These are phyloP conservation scores for Stichopus horrens DNA, from an alignment of 53 echinoderm and acorn worm species.

Conservation along the genomic window DNA sequence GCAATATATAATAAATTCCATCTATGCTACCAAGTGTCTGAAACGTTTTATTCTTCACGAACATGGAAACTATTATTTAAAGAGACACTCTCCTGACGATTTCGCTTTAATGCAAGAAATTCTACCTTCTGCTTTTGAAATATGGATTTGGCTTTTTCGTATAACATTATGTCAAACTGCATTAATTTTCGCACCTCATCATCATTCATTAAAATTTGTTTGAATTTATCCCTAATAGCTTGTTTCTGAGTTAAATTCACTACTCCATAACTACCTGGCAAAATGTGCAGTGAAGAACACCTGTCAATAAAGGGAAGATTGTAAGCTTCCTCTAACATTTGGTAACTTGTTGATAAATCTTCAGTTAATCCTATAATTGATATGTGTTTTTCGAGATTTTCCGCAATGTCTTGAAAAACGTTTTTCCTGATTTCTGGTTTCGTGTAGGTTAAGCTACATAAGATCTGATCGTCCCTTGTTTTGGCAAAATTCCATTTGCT, in stretches of 20 bases:
- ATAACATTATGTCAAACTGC: background rate
- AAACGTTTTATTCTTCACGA: too few relatives aligned
- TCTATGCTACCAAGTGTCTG: too few relatives aligned
- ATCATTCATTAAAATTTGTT: background rate
- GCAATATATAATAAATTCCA: too few relatives aligned
- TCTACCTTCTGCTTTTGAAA: background rate
- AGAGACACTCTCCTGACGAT: too few relatives aligned
- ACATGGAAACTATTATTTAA: too few relatives aligned
- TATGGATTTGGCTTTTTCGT: background rate
- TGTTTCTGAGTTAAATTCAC: background rate
- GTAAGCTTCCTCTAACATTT: background rate
- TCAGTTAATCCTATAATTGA: constrained; percentile 11
- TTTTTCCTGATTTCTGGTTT: too few relatives aligned
- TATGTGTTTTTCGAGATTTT: background rate
- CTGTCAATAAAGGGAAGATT: background rate
- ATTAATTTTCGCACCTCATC: background rate
- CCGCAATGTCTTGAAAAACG: background rate
- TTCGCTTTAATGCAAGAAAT: too few relatives aligned
- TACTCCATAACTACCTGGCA: background rate
- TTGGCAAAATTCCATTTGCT: background rate
- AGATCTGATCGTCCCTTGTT: background rate
- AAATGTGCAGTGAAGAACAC: constrained; percentile 5
- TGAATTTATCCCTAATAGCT: background rate
- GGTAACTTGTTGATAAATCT: constrained; percentile 1
- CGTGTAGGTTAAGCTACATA: background rate